Conservation (phyloP, 1,140 invertebrate species). For the Thalassaphorura encarpata region DNA sequence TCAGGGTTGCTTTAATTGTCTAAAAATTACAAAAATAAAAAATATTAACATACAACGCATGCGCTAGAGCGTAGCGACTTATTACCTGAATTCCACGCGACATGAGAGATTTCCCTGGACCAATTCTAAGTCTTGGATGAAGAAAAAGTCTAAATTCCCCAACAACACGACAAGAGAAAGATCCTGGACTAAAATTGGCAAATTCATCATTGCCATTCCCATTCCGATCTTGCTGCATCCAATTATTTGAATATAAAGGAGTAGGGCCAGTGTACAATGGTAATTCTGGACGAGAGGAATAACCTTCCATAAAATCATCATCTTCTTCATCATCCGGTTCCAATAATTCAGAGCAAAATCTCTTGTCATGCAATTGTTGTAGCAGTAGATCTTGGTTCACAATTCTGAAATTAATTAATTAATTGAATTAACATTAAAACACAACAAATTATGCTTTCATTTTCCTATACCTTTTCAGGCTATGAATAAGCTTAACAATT, state of each 20-base stretch:
- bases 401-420: too few species aligned
- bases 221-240: background rate
- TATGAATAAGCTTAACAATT: conserved; percentile 8
- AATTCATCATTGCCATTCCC: conserved; percentile 33
- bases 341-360: conserved; percentile 57
- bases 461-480: conserved; percentile 16
- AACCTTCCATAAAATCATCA: too few species aligned
- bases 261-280: too few species aligned
- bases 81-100: conserved; percentile 49
- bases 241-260: background rate
- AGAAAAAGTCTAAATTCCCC: conserved; percentile 60
- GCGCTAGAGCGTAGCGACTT: background rate
- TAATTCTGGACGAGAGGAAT: too few species aligned
- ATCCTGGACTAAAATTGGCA: conserved; percentile 45
- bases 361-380: conserved; percentile 56
- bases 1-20: conserved; percentile 54
- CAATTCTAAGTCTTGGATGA: conserved; percentile 60
- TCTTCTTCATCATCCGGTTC: conserved; percentile 52
- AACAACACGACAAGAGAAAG: conserved; percentile 61
- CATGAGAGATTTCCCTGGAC: conserved; percentile 47
- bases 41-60: too few species aligned
- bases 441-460: too few species aligned
- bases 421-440: too few species aligned
- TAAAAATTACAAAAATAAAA: too few species aligned
- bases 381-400: conserved; percentile 65